phyloP scores from a whole-genome alignment of 2,888 invertebrate species.

The Pristionchus mayeri region DNA sequence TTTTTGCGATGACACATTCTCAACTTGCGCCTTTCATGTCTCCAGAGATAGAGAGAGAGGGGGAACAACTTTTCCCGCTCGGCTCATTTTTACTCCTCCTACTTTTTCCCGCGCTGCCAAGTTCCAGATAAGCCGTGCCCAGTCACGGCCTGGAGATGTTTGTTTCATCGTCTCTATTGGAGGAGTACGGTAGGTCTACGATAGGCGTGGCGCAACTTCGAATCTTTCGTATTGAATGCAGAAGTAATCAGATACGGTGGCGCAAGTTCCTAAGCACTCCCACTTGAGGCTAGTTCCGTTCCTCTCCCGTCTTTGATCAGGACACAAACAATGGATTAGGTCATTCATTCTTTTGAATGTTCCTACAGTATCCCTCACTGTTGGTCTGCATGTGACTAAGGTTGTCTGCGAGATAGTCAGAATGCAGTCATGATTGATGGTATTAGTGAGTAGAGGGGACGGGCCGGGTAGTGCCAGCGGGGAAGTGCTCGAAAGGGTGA shows the following conservation, averaged over 20 bases:
- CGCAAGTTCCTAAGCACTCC: slow-evolving; percentile 23
- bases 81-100: slow-evolving; percentile 32
- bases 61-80: slow-evolving; percentile 27
- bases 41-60: background rate
- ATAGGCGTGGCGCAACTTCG: background rate
- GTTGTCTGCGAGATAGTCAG: background rate
- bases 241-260: slow-evolving; percentile 27
- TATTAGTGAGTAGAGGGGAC: background rate
- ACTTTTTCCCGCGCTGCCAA: slow-evolving; percentile 41
- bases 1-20: slow-evolving; percentile 12
- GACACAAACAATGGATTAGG: slow-evolving; percentile 3
- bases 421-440: slow-evolving; percentile 6
- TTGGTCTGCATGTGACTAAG: background rate
- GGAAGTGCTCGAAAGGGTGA: background rate
- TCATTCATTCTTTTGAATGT: slow-evolving; percentile 3
- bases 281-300: slow-evolving; percentile 24
- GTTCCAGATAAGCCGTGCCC: slow-evolving; percentile 35
- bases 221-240: background rate
- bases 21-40: slow-evolving; percentile 35
- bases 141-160: slow-evolving; percentile 16
- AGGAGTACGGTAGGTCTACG: background rate
- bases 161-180: background rate
- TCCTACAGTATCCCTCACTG: background rate
- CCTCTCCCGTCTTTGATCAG: slow-evolving; percentile 6
- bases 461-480: background rate